phyloP scores from a whole-genome alignment of 2,113 vertebrate genomes.

The Elephas maximus region DNA sequence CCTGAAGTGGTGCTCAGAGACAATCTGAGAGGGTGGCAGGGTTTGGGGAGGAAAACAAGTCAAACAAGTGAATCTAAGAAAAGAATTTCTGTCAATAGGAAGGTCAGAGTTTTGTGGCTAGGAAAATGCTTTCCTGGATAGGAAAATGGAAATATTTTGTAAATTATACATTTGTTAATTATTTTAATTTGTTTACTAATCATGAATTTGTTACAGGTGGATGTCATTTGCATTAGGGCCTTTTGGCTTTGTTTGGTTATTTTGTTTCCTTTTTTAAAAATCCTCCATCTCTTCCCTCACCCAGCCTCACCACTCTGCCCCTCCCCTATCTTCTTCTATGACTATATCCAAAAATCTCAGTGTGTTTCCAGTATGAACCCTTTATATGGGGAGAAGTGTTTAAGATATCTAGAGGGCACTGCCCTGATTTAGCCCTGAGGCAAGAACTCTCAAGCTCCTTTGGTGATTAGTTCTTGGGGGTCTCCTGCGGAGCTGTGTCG shows the following conservation, averaged over 20 bases:
- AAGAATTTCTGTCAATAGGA: not conserved
- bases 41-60: not conserved
- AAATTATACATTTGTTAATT: not conserved
- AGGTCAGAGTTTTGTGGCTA: not conserved
- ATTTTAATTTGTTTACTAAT: conserved; percentile 59
- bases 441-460: not conserved
- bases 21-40: not conserved
- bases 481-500: not conserved
- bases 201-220: not conserved
- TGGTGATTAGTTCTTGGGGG: not conserved
- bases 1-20: not conserved
- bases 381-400: not conserved
- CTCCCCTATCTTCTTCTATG: not conserved
- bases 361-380: not conserved
- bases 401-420: not conserved
- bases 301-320: not conserved
- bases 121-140: not conserved
- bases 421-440: not conserved
- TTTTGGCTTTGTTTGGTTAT: not conserved
- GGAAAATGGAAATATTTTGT: not conserved
- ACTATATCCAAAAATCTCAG: not conserved
- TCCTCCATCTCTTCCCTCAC: not conserved
- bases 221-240: not conserved
- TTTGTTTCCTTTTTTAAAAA: not conserved
- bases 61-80: not conserved